Percentiles rank a stretch among this genome's conserved stretches.
phyloP scores from a whole-genome alignment of 2,888 invertebrate genomes.

The Epirrhoe tristata region DNA sequence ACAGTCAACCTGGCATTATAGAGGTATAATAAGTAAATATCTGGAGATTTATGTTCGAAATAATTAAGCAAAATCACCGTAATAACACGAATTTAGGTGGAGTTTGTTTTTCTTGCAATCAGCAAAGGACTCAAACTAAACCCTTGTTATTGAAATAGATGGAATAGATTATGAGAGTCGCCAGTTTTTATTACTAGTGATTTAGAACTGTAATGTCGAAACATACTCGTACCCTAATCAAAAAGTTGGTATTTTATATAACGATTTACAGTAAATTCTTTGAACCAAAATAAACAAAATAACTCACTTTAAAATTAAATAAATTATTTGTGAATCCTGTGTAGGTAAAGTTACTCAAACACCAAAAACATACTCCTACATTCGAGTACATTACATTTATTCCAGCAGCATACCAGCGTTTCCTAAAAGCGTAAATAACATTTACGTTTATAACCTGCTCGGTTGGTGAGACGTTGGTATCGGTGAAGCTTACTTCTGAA shows the following conservation, averaged over 20 bases:
- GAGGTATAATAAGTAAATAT: slow-evolving; percentile 74
- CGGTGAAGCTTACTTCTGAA: slow-evolving; percentile 51
- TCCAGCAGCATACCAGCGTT: slow-evolving; percentile 7
- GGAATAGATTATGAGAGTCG: slow-evolving; percentile 34
- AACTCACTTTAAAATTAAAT: too few species aligned
- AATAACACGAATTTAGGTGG: slow-evolving; percentile 58
- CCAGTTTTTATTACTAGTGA: slow-evolving; percentile 29
- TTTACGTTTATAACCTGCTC: slow-evolving; percentile 25
- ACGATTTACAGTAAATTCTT: too few species aligned
- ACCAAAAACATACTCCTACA: background rate
- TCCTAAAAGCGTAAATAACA: slow-evolving; percentile 11
- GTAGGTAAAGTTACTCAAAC: background rate
- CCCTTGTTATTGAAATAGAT: slow-evolving; percentile 44
- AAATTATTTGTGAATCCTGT: too few species aligned
- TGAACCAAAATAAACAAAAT: too few species aligned
- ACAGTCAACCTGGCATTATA: slow-evolving; percentile 71
- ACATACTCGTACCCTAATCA: background rate
- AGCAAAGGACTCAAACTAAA: slow-evolving; percentile 36
- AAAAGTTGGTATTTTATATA: background rate
- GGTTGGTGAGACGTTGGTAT: slow-evolving; percentile 43
- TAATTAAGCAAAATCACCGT: slow-evolving; percentile 67
- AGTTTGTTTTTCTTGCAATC: slow-evolving; percentile 53
- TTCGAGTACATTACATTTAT: slow-evolving; percentile 2
- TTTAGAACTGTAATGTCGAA: slow-evolving; percentile 1
- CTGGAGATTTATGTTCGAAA: slow-evolving; percentile 72